Evolutionary conservation across 1,140 invertebrate species (phyloP).

Genomic region (Choristoneura fumiferana): DNA sequence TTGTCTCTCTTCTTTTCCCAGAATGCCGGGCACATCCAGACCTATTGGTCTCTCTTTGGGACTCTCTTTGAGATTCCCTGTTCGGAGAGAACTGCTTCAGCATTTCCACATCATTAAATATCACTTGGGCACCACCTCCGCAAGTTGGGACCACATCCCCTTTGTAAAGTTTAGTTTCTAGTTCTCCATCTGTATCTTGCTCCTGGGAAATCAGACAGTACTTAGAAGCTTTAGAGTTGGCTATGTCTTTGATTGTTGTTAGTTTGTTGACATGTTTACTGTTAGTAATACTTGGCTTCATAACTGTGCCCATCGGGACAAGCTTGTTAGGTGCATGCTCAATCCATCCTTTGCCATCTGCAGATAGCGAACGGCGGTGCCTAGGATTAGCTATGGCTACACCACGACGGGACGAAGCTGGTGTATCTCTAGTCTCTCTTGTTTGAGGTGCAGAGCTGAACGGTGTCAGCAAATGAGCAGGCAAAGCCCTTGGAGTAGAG

Average conservation of each 20-base stretch:
- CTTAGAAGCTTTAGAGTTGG: conserved; percentile 87
- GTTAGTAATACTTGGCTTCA: conserved; percentile 91
- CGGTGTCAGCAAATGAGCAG: conserved; percentile 66
- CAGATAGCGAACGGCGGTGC: conserved; percentile 88
- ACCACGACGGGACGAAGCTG: conserved; percentile 64
- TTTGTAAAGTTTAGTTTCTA: conserved; percentile 96
- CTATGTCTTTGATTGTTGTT: conserved; percentile 84
- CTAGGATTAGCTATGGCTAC: conserved; percentile 84
- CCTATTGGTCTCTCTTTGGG: conserved; percentile 39
- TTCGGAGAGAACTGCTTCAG: conserved; percentile 91
- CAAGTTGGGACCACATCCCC: conserved; percentile 95
- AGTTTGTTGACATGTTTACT: conserved; percentile 92
- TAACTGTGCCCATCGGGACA: conserved; percentile 88
- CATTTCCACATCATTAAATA: conserved; percentile 97
- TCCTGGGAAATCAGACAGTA: conserved; percentile 96
- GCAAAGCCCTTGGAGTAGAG: conserved; percentile 63
- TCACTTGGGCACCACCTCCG: conserved; percentile 95
- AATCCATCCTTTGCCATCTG: conserved; percentile 88
- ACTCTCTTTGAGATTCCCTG: conserved; percentile 36
- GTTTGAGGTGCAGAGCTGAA: conserved; percentile 55
- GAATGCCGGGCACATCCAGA: conserved; percentile 59
- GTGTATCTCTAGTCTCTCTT: conserved; percentile 46
- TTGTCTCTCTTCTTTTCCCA: conserved; percentile 57
- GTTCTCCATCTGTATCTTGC: conserved; percentile 92
- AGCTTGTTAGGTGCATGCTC: conserved; percentile 91